A percentile compares a stretch with the other conserved stretches of the same genome.
phyloP scores from a whole-genome alignment of 2,113 vertebrate genomes.

The Pomatorhinus ruficollis region DNA sequence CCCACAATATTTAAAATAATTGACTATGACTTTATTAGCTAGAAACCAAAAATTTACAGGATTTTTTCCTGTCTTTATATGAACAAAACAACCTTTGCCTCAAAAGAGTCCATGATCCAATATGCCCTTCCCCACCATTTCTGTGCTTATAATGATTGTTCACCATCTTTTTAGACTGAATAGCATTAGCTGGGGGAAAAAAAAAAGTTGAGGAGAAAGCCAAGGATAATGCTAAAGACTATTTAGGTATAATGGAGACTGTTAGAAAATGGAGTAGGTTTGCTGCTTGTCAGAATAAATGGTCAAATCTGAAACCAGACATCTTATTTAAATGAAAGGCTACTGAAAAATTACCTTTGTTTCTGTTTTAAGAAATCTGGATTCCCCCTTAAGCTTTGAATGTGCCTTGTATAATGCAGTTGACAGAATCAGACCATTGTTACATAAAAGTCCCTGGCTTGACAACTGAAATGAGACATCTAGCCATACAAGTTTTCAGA shows the following conservation, averaged over 20 bases:
- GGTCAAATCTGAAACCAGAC: background rate
- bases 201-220: background rate
- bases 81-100: background rate
- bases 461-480: background rate
- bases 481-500: background rate
- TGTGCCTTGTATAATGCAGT: background rate
- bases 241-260: background rate
- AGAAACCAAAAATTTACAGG: background rate
- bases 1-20: background rate
- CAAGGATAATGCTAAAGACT: background rate
- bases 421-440: constrained; percentile 39
- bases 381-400: background rate
- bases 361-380: constrained; percentile 2
- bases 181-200: background rate
- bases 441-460: background rate
- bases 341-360: background rate
- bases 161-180: background rate
- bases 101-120: background rate
- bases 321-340: background rate
- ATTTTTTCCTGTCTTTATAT: background rate
- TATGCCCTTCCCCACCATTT: background rate
- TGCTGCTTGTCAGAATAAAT: background rate
- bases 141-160: background rate
- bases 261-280: background rate
- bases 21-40: background rate